Base-by-base conservation (phyloP, 2,797 vertebrate genomes). In the Leucoraja ocellata region DNA sequence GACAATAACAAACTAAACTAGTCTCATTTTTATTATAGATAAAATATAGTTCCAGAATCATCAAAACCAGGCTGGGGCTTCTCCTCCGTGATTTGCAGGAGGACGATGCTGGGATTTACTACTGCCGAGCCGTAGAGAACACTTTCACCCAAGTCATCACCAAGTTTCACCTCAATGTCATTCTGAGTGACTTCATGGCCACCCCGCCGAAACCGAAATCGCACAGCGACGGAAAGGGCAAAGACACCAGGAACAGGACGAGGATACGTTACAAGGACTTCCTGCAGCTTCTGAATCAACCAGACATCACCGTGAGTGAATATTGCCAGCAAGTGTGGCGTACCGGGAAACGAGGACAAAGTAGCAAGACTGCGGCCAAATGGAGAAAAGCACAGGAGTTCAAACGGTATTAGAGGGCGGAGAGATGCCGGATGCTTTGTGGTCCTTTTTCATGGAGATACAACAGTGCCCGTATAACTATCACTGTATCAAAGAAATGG, bases 251-350 rank as follows among this genome's bases (percentile, higher is more conserved):
- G 18, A 92, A 39, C 39, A 54, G 90, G 21, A 76, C 39, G 1
- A 46, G 90, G 21, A 39, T 92, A 54, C 90, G 90, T 74, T 92
- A 92, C 71, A 92, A 92, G 90, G 73, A 92, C 14, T 92, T 92
- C 13, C 36, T 92, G 71, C 68, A 92, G 10, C 71, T 92, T 28
- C 25, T 92, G 73, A 76, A 92, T 39, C 73, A 92, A 54, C 90
- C 90, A 8, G 90, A 39, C 90, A 58, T 76, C 14, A 92, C 90
- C 9, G 90, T 92, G 9, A 92, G 76, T 18, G 90, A 92, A 74
- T 92, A 92, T 39, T 92, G 90, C 71, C 68, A 92, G 71, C 90
- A 92, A 76, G 36, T 92, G 23, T 92, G 90, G 90, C 90, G 90
- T 0, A 68, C 46, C 0, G 90, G 90, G 46, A 92, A 92, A 39